phyloP scores from a whole-genome alignment of 2,888 invertebrate species.

The Artemia sinica region DNA sequence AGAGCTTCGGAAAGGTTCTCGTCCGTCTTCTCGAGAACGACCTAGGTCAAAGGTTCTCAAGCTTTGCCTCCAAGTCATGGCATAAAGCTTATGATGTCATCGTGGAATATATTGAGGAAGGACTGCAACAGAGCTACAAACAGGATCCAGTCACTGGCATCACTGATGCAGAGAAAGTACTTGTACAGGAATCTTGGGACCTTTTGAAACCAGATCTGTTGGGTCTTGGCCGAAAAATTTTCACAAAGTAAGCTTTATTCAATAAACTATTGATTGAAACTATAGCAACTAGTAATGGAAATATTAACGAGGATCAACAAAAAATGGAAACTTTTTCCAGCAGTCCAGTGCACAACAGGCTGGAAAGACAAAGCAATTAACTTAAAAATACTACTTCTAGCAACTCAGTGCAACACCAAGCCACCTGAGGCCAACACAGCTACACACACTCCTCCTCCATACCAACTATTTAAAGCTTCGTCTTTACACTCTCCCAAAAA shows the following conservation, averaged over 20 bases:
- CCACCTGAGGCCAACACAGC: too few relatives aligned
- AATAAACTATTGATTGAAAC: too few relatives aligned
- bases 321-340: too few relatives aligned
- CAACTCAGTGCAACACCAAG: too few relatives aligned
- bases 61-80: not conserved
- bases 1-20: slow-evolving; percentile 1
- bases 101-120: not conserved
- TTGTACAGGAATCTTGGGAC: not conserved
- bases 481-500: too few relatives aligned
- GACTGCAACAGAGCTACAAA: slow-evolving; percentile 6
- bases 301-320: too few relatives aligned
- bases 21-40: slow-evolving; percentile 3
- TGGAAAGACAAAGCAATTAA: too few relatives aligned
- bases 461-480: too few relatives aligned
- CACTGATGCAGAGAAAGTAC: not conserved
- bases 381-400: too few relatives aligned
- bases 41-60: slow-evolving; percentile 2
- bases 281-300: too few relatives aligned
- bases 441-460: too few relatives aligned
- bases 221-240: slow-evolving; percentile 6
- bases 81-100: not conserved
- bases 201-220: not conserved
- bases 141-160: slow-evolving; percentile 4
- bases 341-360: too few relatives aligned
- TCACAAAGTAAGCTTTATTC: not conserved